phyloP scores from a whole-genome alignment of 2,113 vertebrate species.

The Cyphomyrus plagiostoma region DNA sequence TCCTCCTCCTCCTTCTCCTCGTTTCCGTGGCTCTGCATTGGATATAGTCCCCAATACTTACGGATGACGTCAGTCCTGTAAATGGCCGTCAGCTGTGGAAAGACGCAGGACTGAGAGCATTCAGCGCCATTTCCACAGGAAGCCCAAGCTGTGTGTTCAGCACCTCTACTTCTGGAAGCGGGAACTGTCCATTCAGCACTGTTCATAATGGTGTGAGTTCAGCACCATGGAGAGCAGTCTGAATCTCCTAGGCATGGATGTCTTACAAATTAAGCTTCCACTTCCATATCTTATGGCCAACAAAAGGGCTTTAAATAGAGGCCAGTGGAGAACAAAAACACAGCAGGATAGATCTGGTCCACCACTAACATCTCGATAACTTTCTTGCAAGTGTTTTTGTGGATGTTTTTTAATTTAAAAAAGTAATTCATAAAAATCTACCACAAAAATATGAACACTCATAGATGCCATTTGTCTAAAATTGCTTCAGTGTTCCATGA shows the following conservation, averaged over 20 bases:
- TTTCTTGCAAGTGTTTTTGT: background rate
- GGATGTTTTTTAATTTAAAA: background rate
- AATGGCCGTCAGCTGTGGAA: background rate
- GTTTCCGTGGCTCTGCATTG: background rate
- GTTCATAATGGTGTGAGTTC: background rate
- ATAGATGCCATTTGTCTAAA: background rate
- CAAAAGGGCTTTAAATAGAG: conserved; percentile 5
- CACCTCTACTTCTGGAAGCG: background rate
- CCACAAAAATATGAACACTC: background rate
- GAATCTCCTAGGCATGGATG: background rate
- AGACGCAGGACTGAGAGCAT: background rate
- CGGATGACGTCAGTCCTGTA: background rate
- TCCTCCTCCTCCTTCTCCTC: background rate
- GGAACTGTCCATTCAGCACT: conserved; percentile 6
- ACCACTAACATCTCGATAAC: background rate
- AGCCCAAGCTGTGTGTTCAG: background rate
- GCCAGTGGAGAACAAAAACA: background rate
- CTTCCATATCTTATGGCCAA: background rate
- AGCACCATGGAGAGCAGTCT: background rate
- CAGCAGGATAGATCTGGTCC: background rate
- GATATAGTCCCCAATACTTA: background rate
- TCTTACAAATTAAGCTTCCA: background rate
- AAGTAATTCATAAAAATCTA: background rate
- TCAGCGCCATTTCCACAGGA: background rate
- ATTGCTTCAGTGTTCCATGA: background rate